Evolutionary conservation across 2,888 invertebrate species (phyloP).

Genomic region (Chrysotoxum bicinctum): DNA sequence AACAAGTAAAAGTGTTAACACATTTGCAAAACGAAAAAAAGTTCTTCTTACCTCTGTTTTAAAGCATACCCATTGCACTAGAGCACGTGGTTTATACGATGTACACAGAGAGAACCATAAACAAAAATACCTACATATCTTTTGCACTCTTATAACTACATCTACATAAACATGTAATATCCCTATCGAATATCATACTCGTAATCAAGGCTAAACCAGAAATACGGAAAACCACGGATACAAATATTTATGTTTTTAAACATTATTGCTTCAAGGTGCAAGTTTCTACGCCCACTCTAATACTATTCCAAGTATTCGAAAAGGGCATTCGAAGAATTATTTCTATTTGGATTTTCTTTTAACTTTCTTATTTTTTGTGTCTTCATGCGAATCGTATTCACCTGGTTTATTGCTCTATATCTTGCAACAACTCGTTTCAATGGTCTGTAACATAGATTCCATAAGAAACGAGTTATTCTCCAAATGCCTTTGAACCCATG

Average conservation of each 20-base stretch:
- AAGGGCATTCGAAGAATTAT: slow-evolving; percentile 1
- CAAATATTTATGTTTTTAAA: background rate
- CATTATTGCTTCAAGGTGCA: background rate
- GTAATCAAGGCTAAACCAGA: slow-evolving; percentile 39
- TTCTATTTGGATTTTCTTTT: background rate
- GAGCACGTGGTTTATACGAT: slow-evolving; percentile 52
- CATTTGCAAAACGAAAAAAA: background rate
- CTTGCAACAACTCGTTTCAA: background rate
- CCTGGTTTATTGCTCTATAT: slow-evolving; percentile 16
- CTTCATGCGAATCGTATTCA: slow-evolving; percentile 8
- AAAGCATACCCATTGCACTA: background rate
- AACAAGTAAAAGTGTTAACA: background rate
- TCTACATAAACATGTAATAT: background rate
- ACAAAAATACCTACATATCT: background rate
- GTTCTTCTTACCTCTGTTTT: background rate
- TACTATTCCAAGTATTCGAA: slow-evolving; percentile 39
- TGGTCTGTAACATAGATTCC: background rate
- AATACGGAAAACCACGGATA: slow-evolving; percentile 43
- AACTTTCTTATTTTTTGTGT: background rate
- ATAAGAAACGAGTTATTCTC: slow-evolving; percentile 6
- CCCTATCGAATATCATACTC: slow-evolving; percentile 46
- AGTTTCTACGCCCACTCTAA: background rate
- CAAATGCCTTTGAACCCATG: slow-evolving; percentile 31
- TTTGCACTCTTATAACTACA: background rate
- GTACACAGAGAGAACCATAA: background rate